phyloP scores from a whole-genome alignment of 2,113 vertebrate species.

The Nothoprocta perdicaria region DNA sequence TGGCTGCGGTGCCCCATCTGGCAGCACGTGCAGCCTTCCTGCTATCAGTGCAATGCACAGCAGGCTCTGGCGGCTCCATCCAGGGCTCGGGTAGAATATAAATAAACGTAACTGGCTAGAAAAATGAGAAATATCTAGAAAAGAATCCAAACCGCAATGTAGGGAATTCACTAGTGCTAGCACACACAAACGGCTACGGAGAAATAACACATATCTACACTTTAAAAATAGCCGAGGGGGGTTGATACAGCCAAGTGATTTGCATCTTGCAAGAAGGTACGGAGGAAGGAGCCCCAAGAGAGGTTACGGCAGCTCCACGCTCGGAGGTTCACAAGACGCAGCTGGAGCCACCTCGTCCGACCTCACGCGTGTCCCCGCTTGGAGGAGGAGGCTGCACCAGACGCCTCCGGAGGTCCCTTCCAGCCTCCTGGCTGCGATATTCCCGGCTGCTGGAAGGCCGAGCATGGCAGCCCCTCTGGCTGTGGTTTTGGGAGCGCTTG shows the following conservation, averaged over 20 bases:
- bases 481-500: background rate
- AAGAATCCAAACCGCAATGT: background rate
- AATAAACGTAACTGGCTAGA: accelerated
- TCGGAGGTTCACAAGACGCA: background rate
- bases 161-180: background rate
- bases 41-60: background rate
- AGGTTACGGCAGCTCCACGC: accelerated
- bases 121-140: background rate
- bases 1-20: background rate
- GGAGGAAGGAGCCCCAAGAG: background rate
- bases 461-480: background rate
- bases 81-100: background rate
- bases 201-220: background rate
- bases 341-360: background rate
- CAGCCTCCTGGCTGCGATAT: background rate
- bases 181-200: background rate
- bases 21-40: background rate
- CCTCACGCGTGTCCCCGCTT: background rate
- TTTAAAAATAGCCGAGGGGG: background rate
- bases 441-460: background rate
- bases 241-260: background rate
- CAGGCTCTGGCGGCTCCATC: background rate
- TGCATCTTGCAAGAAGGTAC: background rate
- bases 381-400: background rate
- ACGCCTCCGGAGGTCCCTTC: background rate